phyloP scores from a whole-genome alignment of 2,797 vertebrate genomes.

The Rhinoraja longicauda region DNA sequence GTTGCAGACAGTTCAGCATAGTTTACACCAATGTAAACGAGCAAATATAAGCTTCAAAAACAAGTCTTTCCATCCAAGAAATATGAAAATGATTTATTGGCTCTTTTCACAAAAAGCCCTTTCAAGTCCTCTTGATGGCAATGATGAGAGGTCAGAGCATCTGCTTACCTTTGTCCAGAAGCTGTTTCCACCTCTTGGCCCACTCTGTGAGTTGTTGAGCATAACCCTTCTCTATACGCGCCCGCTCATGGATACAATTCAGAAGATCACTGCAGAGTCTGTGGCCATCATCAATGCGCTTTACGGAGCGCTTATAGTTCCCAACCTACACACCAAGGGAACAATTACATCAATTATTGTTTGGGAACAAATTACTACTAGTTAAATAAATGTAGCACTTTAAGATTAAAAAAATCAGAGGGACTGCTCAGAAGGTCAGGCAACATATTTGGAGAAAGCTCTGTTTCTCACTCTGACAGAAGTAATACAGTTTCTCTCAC shows the following conservation, averaged over 20 bases:
- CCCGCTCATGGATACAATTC: constrained; percentile 89
- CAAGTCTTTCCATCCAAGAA: not conserved
- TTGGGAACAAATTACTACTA: not conserved
- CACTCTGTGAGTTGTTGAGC: constrained; percentile 93
- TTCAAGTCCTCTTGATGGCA: not conserved
- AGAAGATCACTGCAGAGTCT: constrained; percentile 84
- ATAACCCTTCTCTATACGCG: constrained; percentile 87
- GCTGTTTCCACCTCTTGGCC: constrained; percentile 89
- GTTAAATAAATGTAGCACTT: not conserved
- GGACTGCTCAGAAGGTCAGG: too few species aligned
- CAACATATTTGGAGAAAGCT: too few species aligned
- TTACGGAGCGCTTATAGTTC: constrained; percentile 91
- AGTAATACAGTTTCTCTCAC: too few species aligned
- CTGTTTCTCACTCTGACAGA: too few species aligned
- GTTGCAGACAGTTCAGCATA: not conserved
- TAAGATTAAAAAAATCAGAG: not conserved
- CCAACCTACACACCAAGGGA: constrained; percentile 67
- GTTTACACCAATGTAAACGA: not conserved
- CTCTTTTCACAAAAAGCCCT: not conserved
- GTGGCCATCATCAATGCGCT: constrained; percentile 86
- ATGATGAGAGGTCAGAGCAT: not conserved
- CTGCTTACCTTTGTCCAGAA: constrained; percentile 82
- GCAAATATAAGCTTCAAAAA: not conserved
- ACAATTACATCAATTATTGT: not conserved
- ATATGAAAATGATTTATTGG: not conserved